Base-by-base conservation (phyloP, 2,888 invertebrate species). In the Tethea ocularis region DNA sequence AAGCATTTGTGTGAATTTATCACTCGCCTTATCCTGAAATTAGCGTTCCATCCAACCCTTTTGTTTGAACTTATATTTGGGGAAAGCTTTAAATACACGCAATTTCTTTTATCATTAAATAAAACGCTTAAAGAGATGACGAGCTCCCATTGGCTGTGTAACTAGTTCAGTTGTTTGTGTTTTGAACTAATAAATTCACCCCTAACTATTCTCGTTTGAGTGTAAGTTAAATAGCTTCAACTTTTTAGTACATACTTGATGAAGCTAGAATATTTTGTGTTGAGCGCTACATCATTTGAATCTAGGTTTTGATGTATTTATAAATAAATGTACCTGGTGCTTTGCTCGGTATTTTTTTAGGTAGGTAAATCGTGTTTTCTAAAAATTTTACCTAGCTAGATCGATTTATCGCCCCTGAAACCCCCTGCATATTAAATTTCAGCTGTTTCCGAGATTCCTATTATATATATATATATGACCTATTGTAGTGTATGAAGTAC, bases 41-140 rank as follows among this genome's bases (percentile, higher is more conserved):
- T 53, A 53, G 29, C 24, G 52, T 20, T 53, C 53, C 53, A 53
- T 53, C 53, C 53, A 53, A 29, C 54, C 54, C 54, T 20, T 54
- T 54, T 54, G 54, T 53, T 33, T 53, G n/a, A 33, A 20, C 29
- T 53, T 20, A 11, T 15, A 53, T 33, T 54, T 36, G 54, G 36
- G 54, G 54, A 54, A 54, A 22, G 33, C 22, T 54, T 53, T 33
- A 53, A 33, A 53, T 53, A 33, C 20, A 8, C 11, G 29, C 17
- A 8, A 29, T 29, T 26, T 17, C 17, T 53, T 23, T 29, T 26
- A 15, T 52, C 4, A 5, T 17, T 11, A 54, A 33, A 20, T 13
- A 6, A 36, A 20, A 54, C 17, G 54, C n/a, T 52, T 51, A 23
- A 20, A 5, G 20, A 53, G 17, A 17, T 7, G 26, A 52, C 24